phyloP scores from a whole-genome alignment of 2,797 vertebrate species.

The Halcyon leucocephala region DNA sequence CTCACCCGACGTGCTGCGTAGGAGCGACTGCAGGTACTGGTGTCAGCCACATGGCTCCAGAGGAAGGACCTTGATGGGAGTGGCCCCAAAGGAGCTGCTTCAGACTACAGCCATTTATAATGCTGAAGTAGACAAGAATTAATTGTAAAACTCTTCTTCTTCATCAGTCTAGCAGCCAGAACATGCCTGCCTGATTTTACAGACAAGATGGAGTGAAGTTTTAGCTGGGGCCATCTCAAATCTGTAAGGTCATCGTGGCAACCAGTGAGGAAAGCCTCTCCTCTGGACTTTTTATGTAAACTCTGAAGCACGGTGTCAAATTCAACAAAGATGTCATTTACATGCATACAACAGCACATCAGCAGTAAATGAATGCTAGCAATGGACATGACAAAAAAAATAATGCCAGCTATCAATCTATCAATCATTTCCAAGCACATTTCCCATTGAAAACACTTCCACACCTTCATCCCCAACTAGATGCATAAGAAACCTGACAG shows the following conservation, averaged over 20 bases:
- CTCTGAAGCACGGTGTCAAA: neutral
- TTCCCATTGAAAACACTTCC: neutral
- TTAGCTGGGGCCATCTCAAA: neutral
- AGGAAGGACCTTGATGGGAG: neutral
- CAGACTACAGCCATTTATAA: neutral
- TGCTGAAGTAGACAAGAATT: neutral
- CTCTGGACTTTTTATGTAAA: neutral
- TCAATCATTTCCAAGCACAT: neutral
- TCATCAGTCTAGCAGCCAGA: neutral
- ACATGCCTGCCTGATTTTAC: neutral
- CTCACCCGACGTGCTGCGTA: rapidly evolving
- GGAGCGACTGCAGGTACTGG: neutral
- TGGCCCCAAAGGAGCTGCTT: neutral
- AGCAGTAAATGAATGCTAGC: neutral
- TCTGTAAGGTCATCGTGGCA: neutral
- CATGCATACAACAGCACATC: neutral
- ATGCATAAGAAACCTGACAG: neutral
- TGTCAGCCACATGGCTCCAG: neutral
- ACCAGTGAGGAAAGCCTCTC: neutral
- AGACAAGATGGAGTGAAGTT: neutral
- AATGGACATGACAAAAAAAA: neutral
- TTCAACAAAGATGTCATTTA: neutral
- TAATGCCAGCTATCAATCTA: neutral
- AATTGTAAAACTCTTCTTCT: neutral
- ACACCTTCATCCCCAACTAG: neutral